Percentiles rank a stretch among this genome's conserved stretches.
Evolutionary conservation across 2,888 invertebrate species (phyloP).

Genomic region (Nasonovia ribisnigri): DNA sequence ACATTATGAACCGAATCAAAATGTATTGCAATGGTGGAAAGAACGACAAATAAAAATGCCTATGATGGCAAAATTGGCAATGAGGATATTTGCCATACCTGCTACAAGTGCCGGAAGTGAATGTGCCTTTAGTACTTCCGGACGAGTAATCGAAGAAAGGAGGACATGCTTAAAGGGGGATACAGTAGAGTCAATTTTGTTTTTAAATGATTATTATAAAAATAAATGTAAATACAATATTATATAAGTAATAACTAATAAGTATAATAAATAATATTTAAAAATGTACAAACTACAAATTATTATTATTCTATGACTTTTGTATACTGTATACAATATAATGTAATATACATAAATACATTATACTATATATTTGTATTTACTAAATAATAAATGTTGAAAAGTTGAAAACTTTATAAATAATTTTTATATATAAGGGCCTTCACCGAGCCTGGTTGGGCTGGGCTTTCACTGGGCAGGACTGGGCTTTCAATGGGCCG

Average conservation of each 20-base stretch:
- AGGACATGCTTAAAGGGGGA: background rate
- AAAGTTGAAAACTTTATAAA: too few relatives aligned
- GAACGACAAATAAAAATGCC: constrained; percentile 5
- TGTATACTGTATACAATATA: too few relatives aligned
- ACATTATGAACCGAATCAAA: constrained; percentile 16
- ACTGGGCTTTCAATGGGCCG: background rate
- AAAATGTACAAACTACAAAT: too few relatives aligned
- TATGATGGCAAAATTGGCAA: constrained; percentile 17
- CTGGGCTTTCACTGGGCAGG: too few relatives aligned
- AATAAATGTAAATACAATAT: constrained; percentile 16
- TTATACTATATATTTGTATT: too few relatives aligned
- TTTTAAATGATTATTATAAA: constrained; percentile 11
- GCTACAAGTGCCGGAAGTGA: constrained; percentile 15
- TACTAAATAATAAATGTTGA: too few relatives aligned
- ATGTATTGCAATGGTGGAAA: constrained; percentile 16
- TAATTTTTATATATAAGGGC: too few relatives aligned
- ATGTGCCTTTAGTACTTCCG: constrained; percentile 13
- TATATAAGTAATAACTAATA: too few relatives aligned
- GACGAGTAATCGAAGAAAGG: background rate
- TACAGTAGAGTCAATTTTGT: background rate
- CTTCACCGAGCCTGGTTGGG: too few relatives aligned
- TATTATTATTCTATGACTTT: too few relatives aligned
- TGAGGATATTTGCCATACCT: constrained; percentile 7
- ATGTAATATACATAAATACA: too few relatives aligned
- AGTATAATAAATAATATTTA: background rate